Base-by-base conservation (phyloP, 2,888 invertebrate species). In the Dromius quadrimaculatus region DNA sequence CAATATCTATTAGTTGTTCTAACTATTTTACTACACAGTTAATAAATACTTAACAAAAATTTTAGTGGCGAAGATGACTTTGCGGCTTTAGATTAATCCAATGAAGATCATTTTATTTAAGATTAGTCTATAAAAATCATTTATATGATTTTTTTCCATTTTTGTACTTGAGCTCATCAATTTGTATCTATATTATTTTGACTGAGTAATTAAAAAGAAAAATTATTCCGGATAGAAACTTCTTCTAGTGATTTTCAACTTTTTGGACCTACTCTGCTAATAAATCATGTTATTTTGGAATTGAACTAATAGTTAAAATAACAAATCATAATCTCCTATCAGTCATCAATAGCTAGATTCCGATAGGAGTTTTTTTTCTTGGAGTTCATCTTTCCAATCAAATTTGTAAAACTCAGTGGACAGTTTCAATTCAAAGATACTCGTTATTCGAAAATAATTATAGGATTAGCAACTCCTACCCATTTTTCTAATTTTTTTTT, bases 1-100 rank as follows among this genome's bases (percentile, higher is more conserved):
- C 9, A 9, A 5, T 6, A 32, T 32, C 5, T 2, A 9, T 47
- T 63, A 45, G 50, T 32, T 63, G 47, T 47, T 63, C 38, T 28
- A 34, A 36, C 34, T 23, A 47, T 50, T 64, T 71, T 47, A 22
- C 54, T 64, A 63, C 71, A 71, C 50, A 50, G 20, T 63, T 23
- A 22, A 38, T 22, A 17, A 63, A 36, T 50, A 28, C n/a, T n/a
- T 22, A 36, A 47, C 19, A 50, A 50, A 3, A 38, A 54, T 41
- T 11, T n/a, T 36, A 28, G 36, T 4, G 20, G 54, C 36, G 50
- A 65, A 17, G 64, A 65, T 15, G 41, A 65, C 4, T 17, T 11
- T 9, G 41, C 5, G 8, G 32, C 32, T 6, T 32, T 9, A 9
- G 9, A 9, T 32, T 5, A 32, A 32, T 32, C 32, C 9, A 9